Evolutionary conservation across 2,888 invertebrate species (phyloP), one percentile per base, ranked within the genome.

Genomic region (Pteria penguin): DNA sequence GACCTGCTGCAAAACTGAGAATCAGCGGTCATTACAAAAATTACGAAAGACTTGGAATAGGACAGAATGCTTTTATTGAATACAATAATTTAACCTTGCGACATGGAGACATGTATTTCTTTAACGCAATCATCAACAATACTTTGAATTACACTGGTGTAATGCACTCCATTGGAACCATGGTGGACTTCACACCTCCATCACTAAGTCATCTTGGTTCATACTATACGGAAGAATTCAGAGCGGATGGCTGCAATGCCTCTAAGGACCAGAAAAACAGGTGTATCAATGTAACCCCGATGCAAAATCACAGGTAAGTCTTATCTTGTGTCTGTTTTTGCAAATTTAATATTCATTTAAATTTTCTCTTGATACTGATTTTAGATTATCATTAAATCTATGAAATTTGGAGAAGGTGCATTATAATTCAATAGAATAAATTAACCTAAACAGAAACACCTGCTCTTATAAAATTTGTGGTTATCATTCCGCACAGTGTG

Each of bases 101-200:
- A 18, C 87, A 87, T 63, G 84, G 84, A 1, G 70, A 80, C 2
- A 67, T 74, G 0, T 87, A 87, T 62, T 85, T 79, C 58, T 70
- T 87, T 3, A 87, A 87, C 57, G 78, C 82, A 0, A 52, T 65
- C 3, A 75, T 87, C 5, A 77, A 62, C 0, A 87, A 87, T 68
- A 58, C 70, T 4, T 75, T 87, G 5, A 84, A 83, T 1, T 87
- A 87, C 66, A 72, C 63, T 22, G 75, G 76, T 3, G 73, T 72
- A 55, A 54, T 85, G 24, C 29, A 79, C 14, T 83, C 86, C 1
- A 62, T 67, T 31, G 86, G 85, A 4, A 87, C 85, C 0, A 80
- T 84, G 74, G 76, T 81, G 3, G 87, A 87, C 54, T 84, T 85
- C 36, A 86, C 85, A 0, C 82, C 85, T 8, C 87, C 87, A 18